Evolutionary conservation across 1,140 invertebrate genomes (phyloP), one percentile per base, ranked within the genome.

Genomic region (Physella acuta): DNA sequence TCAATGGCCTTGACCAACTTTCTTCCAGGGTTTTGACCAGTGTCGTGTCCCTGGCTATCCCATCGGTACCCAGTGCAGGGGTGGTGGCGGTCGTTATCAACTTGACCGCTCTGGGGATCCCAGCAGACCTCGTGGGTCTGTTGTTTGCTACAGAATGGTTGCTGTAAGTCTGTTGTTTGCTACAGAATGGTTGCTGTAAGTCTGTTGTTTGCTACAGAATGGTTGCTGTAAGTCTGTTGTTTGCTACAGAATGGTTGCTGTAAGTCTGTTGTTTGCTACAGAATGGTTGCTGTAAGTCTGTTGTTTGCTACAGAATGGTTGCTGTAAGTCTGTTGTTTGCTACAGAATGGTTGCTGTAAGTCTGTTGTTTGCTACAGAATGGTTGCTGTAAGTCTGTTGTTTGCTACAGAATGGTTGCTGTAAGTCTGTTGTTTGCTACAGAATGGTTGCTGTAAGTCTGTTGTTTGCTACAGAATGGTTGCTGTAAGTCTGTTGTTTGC

Each of bases 231-330:
- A 92, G 92, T 1, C 84, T 95, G 2, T 85, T 95, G 3, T 94
- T 94, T 81, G 92, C 93, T 62, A 90, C 94, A 37, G 93, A 95
- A 80, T 95, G 93, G 93, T 91, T 94, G 81, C 90, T 94, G 93
- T 95, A 85, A 92, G 31, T 67, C 30, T 20, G n/a, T n/a, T n/a
- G n/a, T n/a, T n/a, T n/a, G n/a, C n/a, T n/a, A n/a, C n/a, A n/a
- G n/a, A n/a, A n/a, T n/a, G n/a, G n/a, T n/a, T n/a, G n/a, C n/a
- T n/a, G 92, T 94, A 1, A 92, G 92, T 1, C 84, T 95, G 2
- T 85, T 95, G 3, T 94, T 94, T 81, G 92, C 93, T 62, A 90
- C 94, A 37, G 93, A 95, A 80, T 95, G 93, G 93, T 91, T 94
- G 81, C 90, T 94, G 93, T 95, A 85, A 92, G 31, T 67, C 30